Base-by-base conservation (phyloP, 2,797 vertebrate species). In the Lophius americanus region DNA sequence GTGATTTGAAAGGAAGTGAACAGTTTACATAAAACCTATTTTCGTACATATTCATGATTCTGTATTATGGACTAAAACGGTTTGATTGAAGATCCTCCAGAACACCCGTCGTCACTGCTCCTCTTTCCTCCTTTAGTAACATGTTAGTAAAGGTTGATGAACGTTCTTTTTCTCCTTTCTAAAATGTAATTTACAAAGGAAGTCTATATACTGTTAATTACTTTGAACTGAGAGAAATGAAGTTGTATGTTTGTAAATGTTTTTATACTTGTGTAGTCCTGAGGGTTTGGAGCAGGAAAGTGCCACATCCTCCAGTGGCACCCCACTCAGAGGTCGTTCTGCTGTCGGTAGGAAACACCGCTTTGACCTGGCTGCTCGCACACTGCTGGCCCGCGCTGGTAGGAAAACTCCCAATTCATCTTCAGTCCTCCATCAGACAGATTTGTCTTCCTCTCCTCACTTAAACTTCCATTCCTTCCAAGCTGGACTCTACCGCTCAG, bases 401-500 rank as follows among this genome's bases (percentile, higher is more conserved):
- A 91, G 91, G 93, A 51, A 61, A 11, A 35, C 9, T 13, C 3
- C 9, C 0, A 1, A 33, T 0, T 12, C 6, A 0, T 38, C 23
- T 43, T 5, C 23, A 0, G 8, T 13, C 3, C 32, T 12, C 32
- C 9, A 7, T 14, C 42, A 57, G 14, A 1, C 9, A 14, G 2
- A 3, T 42, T 51, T 32, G 10, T 8, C 42, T 47, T 48, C 37
- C 33, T 39, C 37, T 0, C 9, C 2, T 72, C 41, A 60, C 8
- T 8, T n/a, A 9, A 43, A 13, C 33, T 41, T 41, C 1, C n/a
- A n/a, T 2, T 38, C 10, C 37, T 7, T 33, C 12, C 7, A 69
- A 98, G 98, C 97, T 73, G 97, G 97, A 43, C 84, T 99, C 83
- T 98, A 98, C 92, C 97, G 97, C 84, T 97, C 98, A 1, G 97